Base-by-base conservation (phyloP, 2,888 invertebrate genomes). In the Cheiracanthium punctorium region DNA sequence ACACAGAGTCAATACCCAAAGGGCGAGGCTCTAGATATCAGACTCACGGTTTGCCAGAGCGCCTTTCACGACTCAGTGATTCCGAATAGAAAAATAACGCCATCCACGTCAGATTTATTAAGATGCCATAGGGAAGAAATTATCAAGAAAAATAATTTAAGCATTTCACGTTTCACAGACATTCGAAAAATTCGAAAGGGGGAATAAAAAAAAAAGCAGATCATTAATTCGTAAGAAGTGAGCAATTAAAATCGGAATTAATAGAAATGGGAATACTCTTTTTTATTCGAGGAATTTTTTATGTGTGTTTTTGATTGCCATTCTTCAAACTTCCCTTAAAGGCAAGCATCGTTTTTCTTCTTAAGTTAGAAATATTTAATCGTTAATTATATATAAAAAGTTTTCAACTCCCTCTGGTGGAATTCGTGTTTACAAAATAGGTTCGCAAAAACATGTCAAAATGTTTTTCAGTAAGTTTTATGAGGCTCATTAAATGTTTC, bases 181-280 rank as follows among this genome's bases (percentile, higher is more conserved):
- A 58, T 58, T 24, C 4, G 58, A 12, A 58, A 24, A 24, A 58
- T 7, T 24, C 1, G 24, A 58, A 4, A 24, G 4, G 12, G 12
- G 4, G 12, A 5, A 24, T 24, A 58, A 24, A 58, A 58, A 58
- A 58, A 58, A 17, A 17, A 17, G 2, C 10, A 7, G 58, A 58
- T 58, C 58, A 58, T 58, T 58, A 58, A 58, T 58, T 58, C 58
- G 7, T 2, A 24, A 4, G 58, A 58, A 58, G 58, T 58, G 58
- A 58, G 58, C 58, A 58, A 58, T 58, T 58, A 58, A 58, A 58
- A 24, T 58, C 58, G 58, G 12, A 58, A 58, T 58, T 58, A 58
- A 58, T 58, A 58, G 24, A 58, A 58, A 24, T 58, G 58, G 58
- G 24, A 58, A 24, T 58, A 5, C 12, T 58, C 24, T 17, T 20